Percentiles rank a stretch among this genome's conserved stretches.
Conservation (phyloP, 1,140 invertebrate species). For the Pissodes strobi region DNA sequence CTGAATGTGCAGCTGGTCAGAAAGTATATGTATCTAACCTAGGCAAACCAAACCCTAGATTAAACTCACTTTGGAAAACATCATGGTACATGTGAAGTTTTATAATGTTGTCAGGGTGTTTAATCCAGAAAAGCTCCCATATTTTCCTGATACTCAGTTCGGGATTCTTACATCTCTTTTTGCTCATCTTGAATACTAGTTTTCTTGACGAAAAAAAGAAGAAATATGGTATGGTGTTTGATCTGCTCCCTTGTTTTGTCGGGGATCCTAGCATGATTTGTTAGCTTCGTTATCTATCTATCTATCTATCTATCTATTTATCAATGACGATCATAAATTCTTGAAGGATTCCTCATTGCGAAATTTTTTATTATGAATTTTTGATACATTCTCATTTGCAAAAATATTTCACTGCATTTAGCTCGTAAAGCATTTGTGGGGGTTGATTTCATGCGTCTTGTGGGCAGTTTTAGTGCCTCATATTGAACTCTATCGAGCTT, state of each 20-base stretch:
- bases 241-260: background rate
- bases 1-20: conserved; percentile 5
- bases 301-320: too few relatives aligned
- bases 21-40: conserved; percentile 13
- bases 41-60: conserved; percentile 15
- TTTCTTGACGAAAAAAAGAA: conserved; percentile 1
- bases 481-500: too few relatives aligned
- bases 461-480: too few relatives aligned
- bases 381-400: too few relatives aligned
- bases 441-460: too few relatives aligned
- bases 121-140: background rate
- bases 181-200: conserved; percentile 17
- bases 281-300: too few relatives aligned
- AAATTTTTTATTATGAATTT: too few relatives aligned
- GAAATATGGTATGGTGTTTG: conserved; percentile 1
- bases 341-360: too few relatives aligned
- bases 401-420: too few relatives aligned
- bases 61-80: conserved; percentile 16
- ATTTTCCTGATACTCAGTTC: conserved; percentile 8
- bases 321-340: too few relatives aligned
- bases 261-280: too few relatives aligned
- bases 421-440: too few relatives aligned
- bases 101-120: background rate
- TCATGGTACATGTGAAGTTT: background rate
- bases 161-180: conserved; percentile 3